A percentile compares a stretch with the other conserved stretches of the same genome.
These are phyloP conservation scores for Mirounga angustirostris DNA, from an alignment of 2,113 vertebrate species.

Conservation along the genomic window DNA sequence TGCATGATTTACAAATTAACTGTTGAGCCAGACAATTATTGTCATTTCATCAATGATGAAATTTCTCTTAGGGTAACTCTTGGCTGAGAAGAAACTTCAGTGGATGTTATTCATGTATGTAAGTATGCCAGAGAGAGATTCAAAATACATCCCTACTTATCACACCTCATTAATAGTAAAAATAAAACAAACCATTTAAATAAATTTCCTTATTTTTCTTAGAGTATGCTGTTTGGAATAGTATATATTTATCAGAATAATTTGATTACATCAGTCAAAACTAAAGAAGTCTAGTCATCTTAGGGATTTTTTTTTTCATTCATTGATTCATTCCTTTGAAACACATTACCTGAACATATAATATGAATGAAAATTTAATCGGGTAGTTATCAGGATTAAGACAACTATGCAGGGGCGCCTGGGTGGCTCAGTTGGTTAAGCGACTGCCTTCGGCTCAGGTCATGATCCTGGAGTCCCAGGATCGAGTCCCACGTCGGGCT, in stretches of 20 bases:
- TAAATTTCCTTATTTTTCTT: constrained; percentile 50
- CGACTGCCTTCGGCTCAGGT: no score
- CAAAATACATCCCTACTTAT: constrained; percentile 11
- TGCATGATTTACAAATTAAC: constrained; percentile 73
- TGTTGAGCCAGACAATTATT: constrained; percentile 54
- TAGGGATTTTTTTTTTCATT: neutral
- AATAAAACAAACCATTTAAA: constrained; percentile 51
- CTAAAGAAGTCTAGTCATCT: neutral
- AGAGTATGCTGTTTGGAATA: constrained; percentile 8
- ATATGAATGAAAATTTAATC: neutral
- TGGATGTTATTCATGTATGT: constrained; percentile 65
- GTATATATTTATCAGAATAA: neutral
- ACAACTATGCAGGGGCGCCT: neutral
- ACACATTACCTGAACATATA: neutral
- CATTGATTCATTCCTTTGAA: neutral
- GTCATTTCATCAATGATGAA: constrained; percentile 64
- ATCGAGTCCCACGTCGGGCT: no score
- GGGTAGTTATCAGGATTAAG: neutral
- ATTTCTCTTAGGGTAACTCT: constrained; percentile 75
- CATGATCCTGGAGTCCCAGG: no score
- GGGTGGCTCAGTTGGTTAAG: no score
- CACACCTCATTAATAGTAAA: constrained; percentile 68
- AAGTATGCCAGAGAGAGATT: constrained; percentile 66
- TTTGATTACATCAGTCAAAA: constrained; percentile 41
- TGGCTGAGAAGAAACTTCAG: constrained; percentile 66